Conservation (phyloP, 2,797 vertebrate species). For the Anas bahamensis region DNA sequence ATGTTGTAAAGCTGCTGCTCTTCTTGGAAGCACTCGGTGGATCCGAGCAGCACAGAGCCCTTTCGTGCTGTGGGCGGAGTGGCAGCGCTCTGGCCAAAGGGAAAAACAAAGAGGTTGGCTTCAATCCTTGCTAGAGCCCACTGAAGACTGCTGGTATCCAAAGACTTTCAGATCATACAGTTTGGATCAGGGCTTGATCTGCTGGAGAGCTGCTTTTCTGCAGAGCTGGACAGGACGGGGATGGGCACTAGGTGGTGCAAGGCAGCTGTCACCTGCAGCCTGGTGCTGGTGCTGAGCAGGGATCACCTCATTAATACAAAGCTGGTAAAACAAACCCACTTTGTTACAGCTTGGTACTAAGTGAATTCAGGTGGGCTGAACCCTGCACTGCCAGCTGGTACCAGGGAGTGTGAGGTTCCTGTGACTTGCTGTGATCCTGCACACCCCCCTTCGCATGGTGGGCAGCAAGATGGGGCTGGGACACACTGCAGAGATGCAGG, state of each 20-base stretch:
- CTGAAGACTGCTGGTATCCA: neutral
- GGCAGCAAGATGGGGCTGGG: neutral
- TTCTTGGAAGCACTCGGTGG: conserved; percentile 32
- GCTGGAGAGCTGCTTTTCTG: neutral
- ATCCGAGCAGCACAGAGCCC: neutral
- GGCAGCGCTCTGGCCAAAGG: conserved; percentile 12
- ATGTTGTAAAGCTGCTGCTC: conserved; percentile 72
- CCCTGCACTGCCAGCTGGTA: neutral
- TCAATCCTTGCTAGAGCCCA: neutral
- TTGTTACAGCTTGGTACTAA: neutral
- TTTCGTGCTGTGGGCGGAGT: neutral
- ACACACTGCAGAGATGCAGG: neutral
- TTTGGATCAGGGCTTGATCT: neutral
- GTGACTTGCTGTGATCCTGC: accelerated
- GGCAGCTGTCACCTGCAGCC: neutral
- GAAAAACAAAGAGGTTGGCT: neutral
- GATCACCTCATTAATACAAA: neutral
- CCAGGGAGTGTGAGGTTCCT: accelerated
- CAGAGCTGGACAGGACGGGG: neutral
- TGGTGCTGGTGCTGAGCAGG: neutral
- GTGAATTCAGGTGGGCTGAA: neutral
- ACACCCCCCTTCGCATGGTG: accelerated
- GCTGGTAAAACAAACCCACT: accelerated
- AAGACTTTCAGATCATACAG: neutral
- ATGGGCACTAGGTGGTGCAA: neutral